Base-by-base conservation (phyloP, 2,797 vertebrate species). In the Propithecus deckenii region DNA sequence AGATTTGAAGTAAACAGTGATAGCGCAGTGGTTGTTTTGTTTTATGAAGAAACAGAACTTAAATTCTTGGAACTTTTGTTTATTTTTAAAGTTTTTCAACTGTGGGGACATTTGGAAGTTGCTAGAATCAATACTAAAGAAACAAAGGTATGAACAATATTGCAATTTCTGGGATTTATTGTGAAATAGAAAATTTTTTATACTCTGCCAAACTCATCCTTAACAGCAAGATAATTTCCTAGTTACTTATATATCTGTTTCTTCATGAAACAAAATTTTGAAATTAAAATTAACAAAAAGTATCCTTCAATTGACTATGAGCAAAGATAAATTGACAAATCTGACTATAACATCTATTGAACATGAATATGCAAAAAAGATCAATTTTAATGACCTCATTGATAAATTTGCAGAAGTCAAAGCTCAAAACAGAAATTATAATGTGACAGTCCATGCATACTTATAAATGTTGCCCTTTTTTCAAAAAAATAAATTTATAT, bases 121-220 rank as follows among this genome's bases (percentile, higher is more conserved):
- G 46, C 67, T 93, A 71, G 57, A 84, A 91, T 84, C 28, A 85
- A 4, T 81, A 25, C 43, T 92, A 46, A 92, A 55, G 86, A 79
- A 85, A 83, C 12, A 65, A 52, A 88, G 13, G 25, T 28, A 22
- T 63, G 67, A 95, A 41, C 0, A 65, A 3, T 67, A 50, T 92
- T 94, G 17, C 14, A 88, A 35, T 86, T 96, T 92, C 46, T 90
- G 20, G 41, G 94, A 80, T 90, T 94, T 72, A 91, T 76, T 92
- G 14, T 85, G 61, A 94, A 93, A 92, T 52, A 92, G 22, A 69
- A 72, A 67, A 72, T 94, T 96, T 65, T 71, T 74, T 57, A 91
- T 50, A 35, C 69, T 85, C 57, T 81, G 4, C 83, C 25, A 48
- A 85, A 81, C 35, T 92, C 17, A 79, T 80, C 32, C 14, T 86